phyloP scores from a whole-genome alignment of 1,140 invertebrate genomes.

The Hylaeus volcanicus region DNA sequence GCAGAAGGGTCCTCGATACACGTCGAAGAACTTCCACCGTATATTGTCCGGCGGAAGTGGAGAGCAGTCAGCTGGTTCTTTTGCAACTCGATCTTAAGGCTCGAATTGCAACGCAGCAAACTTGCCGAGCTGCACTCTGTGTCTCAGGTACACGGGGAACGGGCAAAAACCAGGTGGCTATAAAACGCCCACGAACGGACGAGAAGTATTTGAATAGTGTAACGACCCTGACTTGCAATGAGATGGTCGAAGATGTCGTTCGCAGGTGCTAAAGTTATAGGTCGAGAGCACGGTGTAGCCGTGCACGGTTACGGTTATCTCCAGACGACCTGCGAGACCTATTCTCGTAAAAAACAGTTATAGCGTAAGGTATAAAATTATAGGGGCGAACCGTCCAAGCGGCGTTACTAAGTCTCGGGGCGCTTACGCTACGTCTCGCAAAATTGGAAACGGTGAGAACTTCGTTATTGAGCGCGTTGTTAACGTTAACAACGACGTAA shows the following conservation, averaged over 20 bases:
- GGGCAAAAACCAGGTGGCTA: slow-evolving; percentile 32
- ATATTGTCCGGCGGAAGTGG: slow-evolving; percentile 18
- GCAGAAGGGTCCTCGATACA: slow-evolving; percentile 11
- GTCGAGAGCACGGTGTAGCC: not conserved
- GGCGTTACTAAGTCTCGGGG: not conserved
- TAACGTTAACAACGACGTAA: not conserved
- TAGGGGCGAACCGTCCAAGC: not conserved
- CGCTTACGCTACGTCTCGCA: not conserved
- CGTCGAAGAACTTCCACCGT: slow-evolving; percentile 22
- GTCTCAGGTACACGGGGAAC: not conserved
- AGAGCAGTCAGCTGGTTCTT: slow-evolving; percentile 43
- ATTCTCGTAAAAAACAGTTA: slow-evolving; percentile 26
- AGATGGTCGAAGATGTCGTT: slow-evolving; percentile 47
- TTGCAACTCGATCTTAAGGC: slow-evolving; percentile 49
- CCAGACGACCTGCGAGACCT: slow-evolving; percentile 12
- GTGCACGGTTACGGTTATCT: slow-evolving; percentile 31
- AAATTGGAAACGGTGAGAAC: not conserved
- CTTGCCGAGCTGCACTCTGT: slow-evolving; percentile 26
- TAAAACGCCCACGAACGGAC: slow-evolving; percentile 41
- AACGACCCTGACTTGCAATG: slow-evolving; percentile 31
- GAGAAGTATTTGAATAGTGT: slow-evolving; percentile 47
- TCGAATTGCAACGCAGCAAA: slow-evolving; percentile 51
- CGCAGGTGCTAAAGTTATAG: slow-evolving; percentile 46
- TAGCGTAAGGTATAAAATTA: slow-evolving; percentile 18
- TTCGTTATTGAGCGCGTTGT: slow-evolving; percentile 1